Evolutionary conservation across 2,113 vertebrate genomes (phyloP).

Genomic region (Paramisgurnus dabryanus): DNA sequence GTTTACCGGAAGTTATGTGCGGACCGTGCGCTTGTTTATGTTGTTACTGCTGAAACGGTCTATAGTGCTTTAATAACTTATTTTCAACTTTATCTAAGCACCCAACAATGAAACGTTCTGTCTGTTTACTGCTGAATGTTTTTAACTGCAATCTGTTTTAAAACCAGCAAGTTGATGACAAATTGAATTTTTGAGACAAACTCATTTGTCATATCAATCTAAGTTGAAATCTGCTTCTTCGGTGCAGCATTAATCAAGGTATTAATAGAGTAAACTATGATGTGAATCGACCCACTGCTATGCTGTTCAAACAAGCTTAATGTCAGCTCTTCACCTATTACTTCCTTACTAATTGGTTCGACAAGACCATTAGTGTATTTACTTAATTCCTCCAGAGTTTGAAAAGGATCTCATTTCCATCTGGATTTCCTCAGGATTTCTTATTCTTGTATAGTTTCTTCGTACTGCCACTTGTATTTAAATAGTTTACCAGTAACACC

Average conservation of each 20-base stretch:
- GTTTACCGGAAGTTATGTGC: no score
- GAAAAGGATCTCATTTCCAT: constrained; percentile 6
- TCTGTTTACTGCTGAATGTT: no score
- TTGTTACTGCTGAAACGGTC: no score
- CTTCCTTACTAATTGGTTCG: constrained; percentile 15
- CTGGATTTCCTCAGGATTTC: constrained; percentile 1
- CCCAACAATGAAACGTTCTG: no score
- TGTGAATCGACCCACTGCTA: neutral
- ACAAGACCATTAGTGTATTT: constrained; percentile 28
- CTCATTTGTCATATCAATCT: neutral
- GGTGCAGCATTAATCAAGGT: neutral
- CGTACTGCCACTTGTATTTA: neutral
- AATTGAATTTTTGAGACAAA: neutral
- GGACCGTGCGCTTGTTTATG: no score
- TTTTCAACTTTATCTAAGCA: no score
- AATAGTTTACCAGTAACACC: neutral
- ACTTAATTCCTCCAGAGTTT: constrained; percentile 28
- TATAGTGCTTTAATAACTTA: no score
- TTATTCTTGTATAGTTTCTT: neutral
- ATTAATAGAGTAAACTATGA: neutral
- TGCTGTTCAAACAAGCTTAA: constrained; percentile 26
- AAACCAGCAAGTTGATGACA: no score
- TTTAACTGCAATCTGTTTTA: no score
- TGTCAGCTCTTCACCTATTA: neutral
- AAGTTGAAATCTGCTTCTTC: neutral